phyloP scores from a whole-genome alignment of 2,113 vertebrate species.

The Ptilonorhynchus violaceus region DNA sequence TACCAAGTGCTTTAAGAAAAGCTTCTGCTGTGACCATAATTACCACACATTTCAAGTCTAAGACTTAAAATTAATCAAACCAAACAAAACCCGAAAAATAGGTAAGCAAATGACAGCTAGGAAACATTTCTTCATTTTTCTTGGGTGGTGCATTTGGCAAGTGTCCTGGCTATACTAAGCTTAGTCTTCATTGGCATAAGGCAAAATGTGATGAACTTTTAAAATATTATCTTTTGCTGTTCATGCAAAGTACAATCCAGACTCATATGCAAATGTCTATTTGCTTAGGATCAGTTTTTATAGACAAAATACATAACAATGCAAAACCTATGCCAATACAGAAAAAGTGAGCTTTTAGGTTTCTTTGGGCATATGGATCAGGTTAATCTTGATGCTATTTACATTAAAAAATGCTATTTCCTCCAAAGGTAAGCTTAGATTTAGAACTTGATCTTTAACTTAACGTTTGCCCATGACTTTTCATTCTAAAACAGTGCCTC shows the following conservation, averaged over 20 bases:
- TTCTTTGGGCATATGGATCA: neutral
- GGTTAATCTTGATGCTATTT: conserved; percentile 13
- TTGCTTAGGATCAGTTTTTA: conserved; percentile 33
- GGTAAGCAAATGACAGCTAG: neutral
- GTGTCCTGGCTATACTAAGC: neutral
- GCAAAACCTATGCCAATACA: neutral
- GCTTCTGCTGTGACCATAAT: neutral
- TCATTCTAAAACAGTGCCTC: neutral
- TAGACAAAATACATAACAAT: neutral
- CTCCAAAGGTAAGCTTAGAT: neutral
- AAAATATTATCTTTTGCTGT: conserved; percentile 39
- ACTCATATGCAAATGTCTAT: conserved; percentile 33
- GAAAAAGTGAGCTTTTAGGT: neutral
- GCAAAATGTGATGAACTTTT: conserved; percentile 17
- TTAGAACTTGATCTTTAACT: neutral
- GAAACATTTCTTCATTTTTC: neutral
- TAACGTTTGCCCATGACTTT: neutral
- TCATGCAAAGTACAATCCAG: neutral
- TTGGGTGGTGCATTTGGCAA: neutral
- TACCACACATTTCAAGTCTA: neutral
- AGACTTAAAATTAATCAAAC: neutral
- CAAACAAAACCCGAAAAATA: neutral
- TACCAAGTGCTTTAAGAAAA: conserved; percentile 1
- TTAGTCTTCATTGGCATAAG: neutral
- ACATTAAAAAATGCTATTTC: neutral